A percentile compares a stretch with the other conserved stretches of the same genome.
These are phyloP conservation scores for Melanerpes aurifrons DNA, from an alignment of 2,113 vertebrate genomes.

Conservation along the genomic window DNA sequence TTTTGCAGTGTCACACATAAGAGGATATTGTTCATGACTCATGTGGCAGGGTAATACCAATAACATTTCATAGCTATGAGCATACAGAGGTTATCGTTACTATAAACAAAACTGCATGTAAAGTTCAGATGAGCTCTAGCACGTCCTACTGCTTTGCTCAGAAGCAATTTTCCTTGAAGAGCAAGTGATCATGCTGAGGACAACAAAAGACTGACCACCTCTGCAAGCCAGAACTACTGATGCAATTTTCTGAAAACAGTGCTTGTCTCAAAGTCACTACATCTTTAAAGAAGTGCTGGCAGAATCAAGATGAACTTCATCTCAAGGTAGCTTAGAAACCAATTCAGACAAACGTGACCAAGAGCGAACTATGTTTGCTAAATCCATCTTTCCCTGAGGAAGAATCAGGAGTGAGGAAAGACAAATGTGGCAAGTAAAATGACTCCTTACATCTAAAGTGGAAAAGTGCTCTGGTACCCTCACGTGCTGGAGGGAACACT, in stretches of 20 bases:
- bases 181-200: not conserved
- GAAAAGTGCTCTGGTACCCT: not conserved
- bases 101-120: not conserved
- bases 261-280: not conserved
- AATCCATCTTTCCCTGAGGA: not conserved
- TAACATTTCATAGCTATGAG: not conserved
- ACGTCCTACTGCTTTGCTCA: not conserved
- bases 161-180: not conserved
- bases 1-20: not conserved
- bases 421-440: not conserved
- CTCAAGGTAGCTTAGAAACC: not conserved
- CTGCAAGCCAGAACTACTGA: not conserved
- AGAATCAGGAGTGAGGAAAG: not conserved
- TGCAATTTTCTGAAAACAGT: not conserved
- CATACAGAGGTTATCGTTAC: not conserved
- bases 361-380: not conserved
- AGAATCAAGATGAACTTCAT: not conserved
- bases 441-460: not conserved
- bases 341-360: not conserved
- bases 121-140: not conserved
- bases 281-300: not conserved
- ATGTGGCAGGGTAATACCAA: not conserved
- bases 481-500: accelerated
- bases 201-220: not conserved
- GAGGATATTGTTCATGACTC: not conserved